Evolutionary conservation across 1,140 invertebrate genomes (phyloP), one percentile per base, ranked within the genome.

Genomic region (Acromyrmex charruanus): DNA sequence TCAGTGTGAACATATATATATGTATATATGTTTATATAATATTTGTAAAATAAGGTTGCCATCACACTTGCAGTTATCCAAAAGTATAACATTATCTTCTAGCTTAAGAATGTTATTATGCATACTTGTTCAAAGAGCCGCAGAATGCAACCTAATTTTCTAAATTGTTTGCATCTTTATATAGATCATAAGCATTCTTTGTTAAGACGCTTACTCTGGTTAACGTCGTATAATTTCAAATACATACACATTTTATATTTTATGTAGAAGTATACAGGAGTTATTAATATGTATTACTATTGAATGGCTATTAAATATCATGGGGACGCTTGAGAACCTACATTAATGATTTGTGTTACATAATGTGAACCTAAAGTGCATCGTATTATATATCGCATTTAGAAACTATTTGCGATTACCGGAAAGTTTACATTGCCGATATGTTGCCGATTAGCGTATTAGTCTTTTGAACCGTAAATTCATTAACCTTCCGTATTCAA

Each of bases 381-480:
- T 75, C 39, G 25, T 25, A 61, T 85, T 75, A 66, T 63, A 55
- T 9, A 49, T 21, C 12, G 28, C 44, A 12, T 77, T 79, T 51
- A 28, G 39, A 77, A 39, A 87, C 63, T 88, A 77, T 85, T 88
- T 85, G 75, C 61, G 79, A 86, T 88, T 88, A 88, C 68, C 25
- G 25, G 80, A 74, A 88, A 89, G 77, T 86, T 86, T 77, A 69
- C 39, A 86, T 71, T 82, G 31, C 35, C 77, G 39, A 35, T 74
- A 77, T 84, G 51, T 71, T 53, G 51, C 44, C 63, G 53, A 18
- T 71, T 75, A 85, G 16, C 55, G 21, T 49, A 49, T 55, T 21
- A 63, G 35, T 66, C 28, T 49, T 65, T 85, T 75, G 61, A 58
- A 84, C 25, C 66, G 51, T 74, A 61, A 82, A 51, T 86, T 69